Evolutionary conservation across 2,888 invertebrate species (phyloP).

Genomic region (Catocala sponsa): DNA sequence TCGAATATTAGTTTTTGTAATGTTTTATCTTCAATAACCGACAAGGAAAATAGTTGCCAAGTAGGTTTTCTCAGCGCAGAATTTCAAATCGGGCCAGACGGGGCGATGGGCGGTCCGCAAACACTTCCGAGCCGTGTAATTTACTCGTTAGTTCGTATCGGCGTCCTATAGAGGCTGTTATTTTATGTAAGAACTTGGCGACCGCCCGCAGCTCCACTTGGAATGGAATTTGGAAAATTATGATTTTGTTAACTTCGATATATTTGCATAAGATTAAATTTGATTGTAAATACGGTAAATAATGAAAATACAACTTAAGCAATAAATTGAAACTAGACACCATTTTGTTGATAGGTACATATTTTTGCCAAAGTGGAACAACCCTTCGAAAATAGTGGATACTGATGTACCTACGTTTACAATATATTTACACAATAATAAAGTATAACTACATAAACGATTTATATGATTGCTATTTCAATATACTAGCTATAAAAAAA

Average conservation of each 20-base stretch:
- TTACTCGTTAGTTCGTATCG: conserved; percentile 76
- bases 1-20: conserved; percentile 18
- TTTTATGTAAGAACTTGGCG: conserved; percentile 65
- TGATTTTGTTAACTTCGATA: conserved; percentile 53
- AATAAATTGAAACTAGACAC: no score
- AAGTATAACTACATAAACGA: no score
- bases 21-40: conserved; percentile 35
- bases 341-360: no score
- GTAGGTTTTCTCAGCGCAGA: conserved; percentile 54
- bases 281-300: conserved; percentile 31
- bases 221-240: conserved; percentile 64
- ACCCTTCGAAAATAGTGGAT: no score
- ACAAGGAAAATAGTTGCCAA: conserved; percentile 49
- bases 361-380: no score
- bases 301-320: neutral
- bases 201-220: conserved; percentile 63
- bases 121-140: conserved; percentile 76
- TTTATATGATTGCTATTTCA: no score
- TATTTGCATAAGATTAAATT: conserved; percentile 45
- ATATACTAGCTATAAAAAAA: no score
- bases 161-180: conserved; percentile 65
- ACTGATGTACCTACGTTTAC: no score
- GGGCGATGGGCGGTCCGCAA: conserved; percentile 72
- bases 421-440: no score
- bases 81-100: conserved; percentile 63